Evolutionary conservation across 2,113 vertebrate species (phyloP).

Genomic region (Leuciscus idus): DNA sequence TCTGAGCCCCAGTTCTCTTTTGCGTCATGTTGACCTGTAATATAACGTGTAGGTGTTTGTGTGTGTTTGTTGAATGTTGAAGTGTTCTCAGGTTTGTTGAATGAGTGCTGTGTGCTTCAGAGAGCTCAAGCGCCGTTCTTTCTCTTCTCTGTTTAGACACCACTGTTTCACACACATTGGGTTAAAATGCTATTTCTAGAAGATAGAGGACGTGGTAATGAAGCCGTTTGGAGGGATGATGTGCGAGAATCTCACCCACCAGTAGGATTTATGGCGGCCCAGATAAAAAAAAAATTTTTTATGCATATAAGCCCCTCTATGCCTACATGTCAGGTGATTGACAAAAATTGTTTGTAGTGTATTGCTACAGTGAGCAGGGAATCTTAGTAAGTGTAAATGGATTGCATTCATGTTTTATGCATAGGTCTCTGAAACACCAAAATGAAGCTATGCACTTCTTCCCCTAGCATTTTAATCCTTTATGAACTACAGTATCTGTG

Average conservation of each 20-base stretch:
- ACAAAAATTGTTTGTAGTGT: not conserved
- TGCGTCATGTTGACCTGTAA: not conserved
- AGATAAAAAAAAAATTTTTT: not conserved
- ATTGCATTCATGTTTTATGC: not conserved
- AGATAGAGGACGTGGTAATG: not conserved
- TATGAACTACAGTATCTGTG: not conserved
- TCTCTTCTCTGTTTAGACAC: not conserved
- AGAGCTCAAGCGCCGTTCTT: not conserved
- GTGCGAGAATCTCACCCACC: not conserved
- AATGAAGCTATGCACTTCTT: not conserved
- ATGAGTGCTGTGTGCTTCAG: not conserved
- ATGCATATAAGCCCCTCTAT: not conserved
- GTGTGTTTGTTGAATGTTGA: slow-evolving; percentile 16
- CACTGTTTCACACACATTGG: not conserved
- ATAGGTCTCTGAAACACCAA: not conserved
- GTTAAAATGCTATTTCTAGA: not conserved
- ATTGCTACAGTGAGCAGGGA: not conserved
- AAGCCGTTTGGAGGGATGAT: not conserved
- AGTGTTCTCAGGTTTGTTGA: not conserved
- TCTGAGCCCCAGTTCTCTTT: not conserved
- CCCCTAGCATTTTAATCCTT: not conserved
- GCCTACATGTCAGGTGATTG: not conserved
- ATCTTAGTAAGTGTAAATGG: not conserved
- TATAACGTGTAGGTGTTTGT: slow-evolving; percentile 1
- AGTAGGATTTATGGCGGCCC: not conserved